Evolutionary conservation across 2,113 vertebrate species (phyloP).

Genomic region (Heterotis niloticus): DNA sequence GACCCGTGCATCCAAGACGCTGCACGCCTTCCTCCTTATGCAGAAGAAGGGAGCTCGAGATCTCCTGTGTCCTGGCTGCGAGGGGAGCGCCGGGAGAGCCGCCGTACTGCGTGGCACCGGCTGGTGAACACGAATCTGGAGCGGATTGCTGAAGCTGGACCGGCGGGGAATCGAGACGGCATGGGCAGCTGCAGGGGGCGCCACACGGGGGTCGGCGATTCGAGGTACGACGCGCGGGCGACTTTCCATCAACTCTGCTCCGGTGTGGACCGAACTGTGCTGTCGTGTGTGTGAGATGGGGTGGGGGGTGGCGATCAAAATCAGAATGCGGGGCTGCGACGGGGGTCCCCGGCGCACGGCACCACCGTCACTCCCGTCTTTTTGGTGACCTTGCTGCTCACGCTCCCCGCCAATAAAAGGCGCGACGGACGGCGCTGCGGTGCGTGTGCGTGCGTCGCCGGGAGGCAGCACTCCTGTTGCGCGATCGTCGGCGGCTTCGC

Average conservation of each 20-base stretch:
- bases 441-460: not conserved
- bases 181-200: not conserved
- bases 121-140: conserved; percentile 9
- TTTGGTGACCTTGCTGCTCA: not conserved
- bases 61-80: conserved; percentile 7
- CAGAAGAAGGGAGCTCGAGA: conserved; percentile 35
- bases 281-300: not conserved
- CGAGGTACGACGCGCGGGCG: not conserved
- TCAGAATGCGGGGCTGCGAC: not conserved
- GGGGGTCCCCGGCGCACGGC: not conserved
- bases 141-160: not conserved
- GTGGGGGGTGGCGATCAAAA: not conserved
- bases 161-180: not conserved
- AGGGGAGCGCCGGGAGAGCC: conserved; percentile 7
- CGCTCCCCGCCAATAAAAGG: not conserved
- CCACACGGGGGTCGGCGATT: not conserved
- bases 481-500: not conserved
- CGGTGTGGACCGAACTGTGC: conserved; percentile 3
- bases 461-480: conserved; percentile 37
- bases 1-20: not conserved
- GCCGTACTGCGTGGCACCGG: not conserved
- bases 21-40: conserved; percentile 4
- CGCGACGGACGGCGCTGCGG: not conserved
- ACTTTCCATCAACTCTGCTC: not conserved
- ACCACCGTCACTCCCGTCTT: not conserved